A percentile compares a stretch with the other conserved stretches of the same genome.
Evolutionary conservation across 2,888 invertebrate species (phyloP).

Genomic region (Diogma glabrata): DNA sequence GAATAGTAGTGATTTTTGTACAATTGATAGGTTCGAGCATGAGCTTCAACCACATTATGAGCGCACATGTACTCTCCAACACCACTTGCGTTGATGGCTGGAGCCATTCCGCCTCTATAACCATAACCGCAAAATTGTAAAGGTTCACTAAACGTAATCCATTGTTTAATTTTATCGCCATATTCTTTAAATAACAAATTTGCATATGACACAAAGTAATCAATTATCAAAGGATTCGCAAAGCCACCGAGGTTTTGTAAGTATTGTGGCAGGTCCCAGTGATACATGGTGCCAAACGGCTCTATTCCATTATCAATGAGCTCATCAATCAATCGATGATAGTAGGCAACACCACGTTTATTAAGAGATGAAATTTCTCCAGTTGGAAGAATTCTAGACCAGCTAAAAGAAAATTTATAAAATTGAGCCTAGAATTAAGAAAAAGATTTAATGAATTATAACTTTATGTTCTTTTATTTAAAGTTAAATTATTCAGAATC

Average conservation of each 20-base stretch:
- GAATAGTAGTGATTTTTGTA: constrained; percentile 28
- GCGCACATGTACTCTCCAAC: constrained; percentile 40
- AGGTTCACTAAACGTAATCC: constrained; percentile 50
- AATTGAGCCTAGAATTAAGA: no score
- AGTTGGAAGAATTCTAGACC: constrained; percentile 43
- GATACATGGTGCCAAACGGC: constrained; percentile 46
- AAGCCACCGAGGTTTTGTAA: constrained; percentile 45
- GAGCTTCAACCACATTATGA: constrained; percentile 41
- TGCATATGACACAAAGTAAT: constrained; percentile 41
- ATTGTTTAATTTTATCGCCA: constrained; percentile 42
- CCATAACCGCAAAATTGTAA: constrained; percentile 35
- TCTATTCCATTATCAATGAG: constrained; percentile 36
- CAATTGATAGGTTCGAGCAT: constrained; percentile 35
- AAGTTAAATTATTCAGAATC: no score
- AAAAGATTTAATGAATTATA: constrained; percentile 44
- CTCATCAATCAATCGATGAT: constrained; percentile 1
- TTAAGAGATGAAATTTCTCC: constrained; percentile 39
- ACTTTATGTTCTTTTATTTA: no score
- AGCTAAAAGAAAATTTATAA: not conserved
- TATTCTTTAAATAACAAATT: constrained; percentile 35
- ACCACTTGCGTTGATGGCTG: constrained; percentile 32
- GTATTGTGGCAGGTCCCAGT: constrained; percentile 43
- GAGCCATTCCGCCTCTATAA: constrained; percentile 36
- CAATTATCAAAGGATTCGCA: constrained; percentile 33
- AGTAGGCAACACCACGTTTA: not conserved